Conservation (phyloP, 2,888 invertebrate species). For the Gandaritis pyraliata region DNA sequence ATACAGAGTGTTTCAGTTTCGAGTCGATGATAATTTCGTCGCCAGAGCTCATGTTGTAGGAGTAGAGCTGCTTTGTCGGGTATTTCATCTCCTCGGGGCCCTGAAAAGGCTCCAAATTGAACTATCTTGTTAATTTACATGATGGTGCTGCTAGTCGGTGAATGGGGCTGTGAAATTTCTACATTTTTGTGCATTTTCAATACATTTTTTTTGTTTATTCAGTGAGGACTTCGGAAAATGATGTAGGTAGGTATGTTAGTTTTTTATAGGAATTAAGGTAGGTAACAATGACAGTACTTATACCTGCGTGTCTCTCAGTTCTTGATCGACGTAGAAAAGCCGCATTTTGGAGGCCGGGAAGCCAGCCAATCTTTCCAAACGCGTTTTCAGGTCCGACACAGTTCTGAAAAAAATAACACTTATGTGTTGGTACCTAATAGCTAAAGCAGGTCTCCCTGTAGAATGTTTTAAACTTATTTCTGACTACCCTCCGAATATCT, state of each 20-base stretch:
- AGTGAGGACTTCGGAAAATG: too few relatives aligned
- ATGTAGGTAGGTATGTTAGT: too few relatives aligned
- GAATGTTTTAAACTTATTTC: too few relatives aligned
- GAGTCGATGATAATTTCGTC: conserved; percentile 96
- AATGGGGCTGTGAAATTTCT: background rate
- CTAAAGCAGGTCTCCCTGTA: too few relatives aligned
- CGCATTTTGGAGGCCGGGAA: conserved; percentile 94
- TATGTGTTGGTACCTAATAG: too few relatives aligned
- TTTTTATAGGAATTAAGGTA: too few relatives aligned
- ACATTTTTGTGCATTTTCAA: too few relatives aligned
- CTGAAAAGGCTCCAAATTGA: conserved; percentile 58
- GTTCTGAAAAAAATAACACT: conserved; percentile 80
- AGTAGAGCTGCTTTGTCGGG: conserved; percentile 94
- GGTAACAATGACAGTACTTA: conserved; percentile 21
- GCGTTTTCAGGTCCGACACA: conserved; percentile 92
- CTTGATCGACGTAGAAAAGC: conserved; percentile 95
- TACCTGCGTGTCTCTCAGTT: conserved; percentile 86
- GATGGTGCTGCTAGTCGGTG: conserved; percentile 3
- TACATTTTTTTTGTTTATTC: too few relatives aligned
- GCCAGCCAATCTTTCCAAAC: conserved; percentile 91
- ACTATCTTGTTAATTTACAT: conserved; percentile 37
- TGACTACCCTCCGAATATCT: too few relatives aligned
- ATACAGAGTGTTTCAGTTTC: conserved; percentile 86
- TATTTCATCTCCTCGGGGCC: conserved; percentile 96
- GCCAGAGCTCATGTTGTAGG: conserved; percentile 94